Conservation (phyloP, 2,113 vertebrate species). For the Cryptoleucopteryx plumbea region DNA sequence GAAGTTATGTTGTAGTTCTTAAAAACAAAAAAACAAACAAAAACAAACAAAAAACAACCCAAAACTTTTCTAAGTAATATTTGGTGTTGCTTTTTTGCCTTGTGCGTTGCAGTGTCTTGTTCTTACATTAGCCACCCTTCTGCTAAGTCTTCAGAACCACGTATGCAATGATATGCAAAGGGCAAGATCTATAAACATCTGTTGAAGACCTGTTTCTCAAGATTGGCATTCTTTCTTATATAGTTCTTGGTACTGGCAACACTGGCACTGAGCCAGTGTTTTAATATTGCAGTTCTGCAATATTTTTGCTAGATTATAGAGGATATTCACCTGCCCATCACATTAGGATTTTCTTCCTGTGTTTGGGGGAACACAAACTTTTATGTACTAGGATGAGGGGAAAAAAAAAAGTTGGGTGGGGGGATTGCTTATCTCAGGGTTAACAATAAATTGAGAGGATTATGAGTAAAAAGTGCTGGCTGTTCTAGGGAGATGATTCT, state of each 20-base stretch:
- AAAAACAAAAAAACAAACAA: not conserved
- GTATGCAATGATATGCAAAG: not conserved
- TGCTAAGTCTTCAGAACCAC: not conserved
- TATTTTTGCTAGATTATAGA: not conserved
- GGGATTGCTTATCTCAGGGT: not conserved
- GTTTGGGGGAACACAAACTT: not conserved
- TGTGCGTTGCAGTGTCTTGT: not conserved
- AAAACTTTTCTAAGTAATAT: not conserved
- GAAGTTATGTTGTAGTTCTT: not conserved
- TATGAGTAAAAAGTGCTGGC: not conserved
- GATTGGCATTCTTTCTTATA: not conserved
- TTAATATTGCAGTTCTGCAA: not conserved
- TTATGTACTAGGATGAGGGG: not conserved
- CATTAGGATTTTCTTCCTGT: not conserved
- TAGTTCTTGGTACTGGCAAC: accelerated
- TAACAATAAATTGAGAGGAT: not conserved
- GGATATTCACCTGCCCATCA: not conserved
- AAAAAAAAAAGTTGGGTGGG: too few species aligned
- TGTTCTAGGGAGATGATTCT: not conserved
- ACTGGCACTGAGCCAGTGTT: not conserved
- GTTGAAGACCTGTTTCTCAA: not conserved
- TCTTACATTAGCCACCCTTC: not conserved
- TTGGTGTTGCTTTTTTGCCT: not conserved
- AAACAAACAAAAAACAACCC: too few species aligned
- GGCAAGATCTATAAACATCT: not conserved